Evolutionary conservation across 2,113 vertebrate genomes (phyloP), one percentile per base, ranked within the genome.

Genomic region (Dermatemys mawii): DNA sequence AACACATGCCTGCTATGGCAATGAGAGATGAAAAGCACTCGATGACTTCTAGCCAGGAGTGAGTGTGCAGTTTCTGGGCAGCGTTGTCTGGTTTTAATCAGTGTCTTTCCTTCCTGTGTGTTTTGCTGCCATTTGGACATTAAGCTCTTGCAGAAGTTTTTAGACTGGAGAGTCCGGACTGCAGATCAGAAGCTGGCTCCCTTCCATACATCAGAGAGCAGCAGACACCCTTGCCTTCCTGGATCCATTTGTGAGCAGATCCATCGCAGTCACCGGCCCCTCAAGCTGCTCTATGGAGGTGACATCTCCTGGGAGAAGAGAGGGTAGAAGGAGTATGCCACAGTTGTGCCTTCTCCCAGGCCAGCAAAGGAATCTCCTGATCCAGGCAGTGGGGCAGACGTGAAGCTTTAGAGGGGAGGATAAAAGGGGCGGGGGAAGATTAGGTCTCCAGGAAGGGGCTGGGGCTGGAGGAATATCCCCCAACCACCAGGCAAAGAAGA

Each of bases 61-160:
- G 94, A 97, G 83, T 89, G 82, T 96, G 94, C 95, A 96, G 90
- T 95, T 96, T 96, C 80, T 95, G 86, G 82, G 90, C 88, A 83
- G 60, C 3, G 84, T 84, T 83, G 79, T 88, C 63, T 11, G 35
- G n/a, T 38, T 70, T 70, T 70, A 22, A 38, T 70, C 89, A 96
- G 86, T 1, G 0, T 67, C 21, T 4, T 2, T 46, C 84, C 83
- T 91, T 91, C 81, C 32, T 16, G 16, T 46, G 19, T 48, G 2
- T 50, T 88, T 90, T 17, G n/a, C 63, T 22, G 63, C 63, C 63
- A 70, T 38, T 38, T 70, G n/a, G 63, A 78, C 84, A 94, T 54
- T 38, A 95, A 22, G 90, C 80, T 96, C 76, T 93, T 96, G 93
- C 92, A 91, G 92, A 89, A 80, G 22, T 86, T 90, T 81, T 88